Conservation (phyloP, 2,888 invertebrate species). For the Cheilosia vernalis region DNA sequence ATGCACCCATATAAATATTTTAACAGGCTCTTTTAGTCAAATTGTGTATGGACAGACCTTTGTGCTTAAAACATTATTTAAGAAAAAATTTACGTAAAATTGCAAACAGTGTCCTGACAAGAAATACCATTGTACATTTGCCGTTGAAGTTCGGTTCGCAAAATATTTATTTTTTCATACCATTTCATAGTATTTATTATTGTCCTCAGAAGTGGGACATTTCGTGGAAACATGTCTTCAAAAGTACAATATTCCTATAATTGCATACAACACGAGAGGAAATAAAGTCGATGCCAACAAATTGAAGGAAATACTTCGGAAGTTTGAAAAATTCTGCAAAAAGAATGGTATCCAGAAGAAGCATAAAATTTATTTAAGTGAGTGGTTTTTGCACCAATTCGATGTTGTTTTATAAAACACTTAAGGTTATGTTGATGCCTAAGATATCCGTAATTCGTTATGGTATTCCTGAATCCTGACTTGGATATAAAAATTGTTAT, state of each 20-base stretch:
- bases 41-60: conserved; percentile 57
- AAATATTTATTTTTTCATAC: background rate
- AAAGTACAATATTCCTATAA: conserved; percentile 55
- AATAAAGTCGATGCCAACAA: background rate
- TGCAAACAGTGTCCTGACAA: conserved; percentile 46
- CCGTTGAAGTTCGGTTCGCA: conserved; percentile 62
- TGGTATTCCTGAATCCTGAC: too few species aligned
- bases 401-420: too few species aligned
- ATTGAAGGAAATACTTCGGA: conserved; percentile 29
- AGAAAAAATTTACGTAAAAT: conserved; percentile 65
- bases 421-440: too few species aligned
- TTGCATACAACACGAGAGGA: conserved; percentile 46
- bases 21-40: conserved; percentile 59
- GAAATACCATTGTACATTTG: conserved; percentile 52
- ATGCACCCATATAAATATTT: background rate
- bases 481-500: too few species aligned
- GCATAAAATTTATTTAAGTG: conserved; percentile 73
- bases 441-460: too few species aligned
- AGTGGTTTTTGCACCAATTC: background rate
- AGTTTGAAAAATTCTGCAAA: conserved; percentile 60
- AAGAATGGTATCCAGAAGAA: conserved; percentile 54
- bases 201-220: conserved; percentile 34
- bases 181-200: background rate
- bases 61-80: conserved; percentile 58
- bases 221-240: conserved; percentile 27